Base-by-base conservation (phyloP, 2,888 invertebrate species). In the Dasypolia templi region DNA sequence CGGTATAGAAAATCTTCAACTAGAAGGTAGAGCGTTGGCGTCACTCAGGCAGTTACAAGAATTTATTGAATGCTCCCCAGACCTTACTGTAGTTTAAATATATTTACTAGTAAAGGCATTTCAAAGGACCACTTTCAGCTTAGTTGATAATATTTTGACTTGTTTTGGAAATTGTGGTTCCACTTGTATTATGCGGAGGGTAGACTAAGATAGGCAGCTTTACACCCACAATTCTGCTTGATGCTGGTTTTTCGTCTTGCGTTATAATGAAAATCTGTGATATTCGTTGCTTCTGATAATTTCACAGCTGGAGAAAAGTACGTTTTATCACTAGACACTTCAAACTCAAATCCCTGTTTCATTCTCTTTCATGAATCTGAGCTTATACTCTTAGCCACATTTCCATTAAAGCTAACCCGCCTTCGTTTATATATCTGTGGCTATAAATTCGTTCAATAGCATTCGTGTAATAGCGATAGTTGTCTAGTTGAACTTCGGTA, bases 1-100 rank as follows among this genome's bases (percentile, higher is more conserved):
- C 49, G 59, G 59, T 83, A 69, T 62, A 83, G 56, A 80, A 46
- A 84, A 77, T 84, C 55, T 80, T 62, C 39, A 67, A 51, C 51
- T 53, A 12, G 22, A 81, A 59, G 69, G 55, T 56, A 61, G 81
- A 56, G n/a, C 77, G 12, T 72, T 84, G 82, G 84, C 84, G 78
- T 73, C 53, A 12, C 70, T 65, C 55, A 69, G 68, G 32, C 67
- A 53, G 26, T 72, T 65, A 73, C 72, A 35, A 71, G 65, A 77
- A 84, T 84, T 81, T 84, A 84, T 72, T 63, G 73, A 73, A 77
- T 67, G 69, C 55, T 58, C 42, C 58, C 51, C 19, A 49, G 69
- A 72, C 59, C 81, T 75, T 72, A 72, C 65, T 79, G 58, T 51
- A 72, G 46, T 44, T 65, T 69, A 75, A 83, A 83, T 81, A 75